Evolutionary conservation across 2,888 invertebrate species (phyloP).

Genomic region (Entomobrya multifasciata): DNA sequence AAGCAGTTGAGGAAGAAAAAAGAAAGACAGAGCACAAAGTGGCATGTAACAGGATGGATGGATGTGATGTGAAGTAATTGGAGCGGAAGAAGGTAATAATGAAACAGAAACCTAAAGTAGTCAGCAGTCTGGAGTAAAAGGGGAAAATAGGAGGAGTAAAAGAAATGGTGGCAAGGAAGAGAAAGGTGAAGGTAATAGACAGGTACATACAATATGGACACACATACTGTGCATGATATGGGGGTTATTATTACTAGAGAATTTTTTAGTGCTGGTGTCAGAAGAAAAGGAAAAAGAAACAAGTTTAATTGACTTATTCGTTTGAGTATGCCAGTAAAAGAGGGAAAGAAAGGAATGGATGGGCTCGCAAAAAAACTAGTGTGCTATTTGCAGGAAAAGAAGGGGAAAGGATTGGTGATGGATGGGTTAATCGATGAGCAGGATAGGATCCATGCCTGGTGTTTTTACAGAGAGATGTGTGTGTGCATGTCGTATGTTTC

Average conservation of each 20-base stretch:
- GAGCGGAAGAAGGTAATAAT: conserved; percentile 59
- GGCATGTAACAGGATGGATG: conserved; percentile 33
- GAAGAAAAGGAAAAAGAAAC: not conserved
- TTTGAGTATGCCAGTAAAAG: not conserved
- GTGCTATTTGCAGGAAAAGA: too few species aligned
- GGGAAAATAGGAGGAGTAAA: not conserved
- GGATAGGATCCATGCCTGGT: not conserved
- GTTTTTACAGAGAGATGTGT: not conserved
- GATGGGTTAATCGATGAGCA: conserved; percentile 56
- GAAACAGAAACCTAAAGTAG: conserved; percentile 43
- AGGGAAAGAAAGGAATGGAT: too few species aligned
- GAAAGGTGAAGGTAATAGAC: conserved; percentile 39
- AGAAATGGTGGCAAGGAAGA: not conserved
- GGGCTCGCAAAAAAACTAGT: too few species aligned
- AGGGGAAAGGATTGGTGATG: too few species aligned
- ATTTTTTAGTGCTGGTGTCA: not conserved
- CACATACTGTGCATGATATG: not conserved
- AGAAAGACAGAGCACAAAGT: not conserved
- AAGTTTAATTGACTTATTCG: conserved; percentile 39
- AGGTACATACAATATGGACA: conserved; percentile 22
- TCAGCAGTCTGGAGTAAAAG: conserved; percentile 1
- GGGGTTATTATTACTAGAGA: not conserved
- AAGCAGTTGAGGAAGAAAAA: not conserved
- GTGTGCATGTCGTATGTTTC: not conserved
- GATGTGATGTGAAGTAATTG: conserved; percentile 52